These are phyloP conservation scores for Herminia tarsipennalis DNA, from an alignment of 2,888 invertebrate genomes.

Conservation along the genomic window DNA sequence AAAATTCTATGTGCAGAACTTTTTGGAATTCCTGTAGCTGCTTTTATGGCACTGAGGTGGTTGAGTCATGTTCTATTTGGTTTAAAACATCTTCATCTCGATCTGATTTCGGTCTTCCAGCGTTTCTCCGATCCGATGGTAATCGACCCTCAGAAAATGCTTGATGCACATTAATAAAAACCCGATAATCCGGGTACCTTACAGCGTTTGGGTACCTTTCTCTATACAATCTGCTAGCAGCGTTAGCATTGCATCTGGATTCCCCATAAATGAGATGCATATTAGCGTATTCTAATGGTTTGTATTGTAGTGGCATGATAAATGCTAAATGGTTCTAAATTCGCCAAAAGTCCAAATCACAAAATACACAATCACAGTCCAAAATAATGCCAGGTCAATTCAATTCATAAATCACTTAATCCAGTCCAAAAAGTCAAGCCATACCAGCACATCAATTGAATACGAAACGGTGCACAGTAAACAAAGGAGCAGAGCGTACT, in stretches of 20 bases:
- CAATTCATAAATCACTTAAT: conserved; percentile 6
- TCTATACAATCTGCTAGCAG: background rate
- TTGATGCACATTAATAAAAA: conserved; percentile 18
- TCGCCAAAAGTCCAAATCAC: conserved; percentile 1
- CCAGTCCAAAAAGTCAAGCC: conserved; percentile 7
- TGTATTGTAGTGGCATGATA: conserved; percentile 21
- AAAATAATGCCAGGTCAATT: conserved; percentile 9
- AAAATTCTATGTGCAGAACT: conserved; percentile 7
- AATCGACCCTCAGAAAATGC: conserved; percentile 17
- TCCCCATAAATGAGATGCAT: no score
- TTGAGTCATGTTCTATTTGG: conserved; percentile 11
- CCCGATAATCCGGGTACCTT: conserved; percentile 18
- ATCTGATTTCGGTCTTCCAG: conserved; percentile 24
- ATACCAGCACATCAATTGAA: background rate
- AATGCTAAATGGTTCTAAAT: conserved; percentile 12
- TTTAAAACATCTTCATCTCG: conserved; percentile 19
- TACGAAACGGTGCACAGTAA: conserved; percentile 1
- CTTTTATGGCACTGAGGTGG: conserved; percentile 14
- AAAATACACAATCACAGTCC: conserved; percentile 6
- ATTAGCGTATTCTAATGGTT: conserved; percentile 23
- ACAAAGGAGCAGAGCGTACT: background rate
- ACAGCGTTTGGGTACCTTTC: background rate
- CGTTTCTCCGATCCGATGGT: conserved; percentile 14
- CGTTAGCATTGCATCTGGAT: conserved; percentile 15
- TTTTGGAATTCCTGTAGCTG: conserved; percentile 7